Percentiles rank a stretch among this genome's conserved stretches.
Evolutionary conservation across 2,888 invertebrate species (phyloP).

Genomic region (Catocala sponsa): DNA sequence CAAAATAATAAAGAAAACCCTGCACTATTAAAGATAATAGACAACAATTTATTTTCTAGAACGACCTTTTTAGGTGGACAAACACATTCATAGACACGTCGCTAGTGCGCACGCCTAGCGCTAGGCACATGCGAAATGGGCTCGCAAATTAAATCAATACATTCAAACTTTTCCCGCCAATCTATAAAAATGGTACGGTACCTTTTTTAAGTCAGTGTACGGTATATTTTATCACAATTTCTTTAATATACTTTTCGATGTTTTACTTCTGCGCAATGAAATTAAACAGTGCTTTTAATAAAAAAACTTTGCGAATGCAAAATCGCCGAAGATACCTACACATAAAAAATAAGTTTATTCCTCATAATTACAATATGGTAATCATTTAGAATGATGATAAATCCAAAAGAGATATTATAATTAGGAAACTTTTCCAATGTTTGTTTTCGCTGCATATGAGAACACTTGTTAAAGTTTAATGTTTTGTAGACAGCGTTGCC

Average conservation of each 20-base stretch:
- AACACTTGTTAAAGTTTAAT: constrained; percentile 55
- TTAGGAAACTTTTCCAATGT: constrained; percentile 14
- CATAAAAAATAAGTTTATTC: too few species aligned
- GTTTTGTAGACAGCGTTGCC: constrained; percentile 73
- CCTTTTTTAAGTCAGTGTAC: too few species aligned
- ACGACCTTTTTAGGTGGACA: constrained; percentile 27
- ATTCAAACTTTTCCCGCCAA: constrained; percentile 54
- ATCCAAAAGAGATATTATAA: background rate
- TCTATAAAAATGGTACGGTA: constrained; percentile 1
- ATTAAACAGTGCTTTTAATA: too few species aligned
- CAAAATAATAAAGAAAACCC: background rate
- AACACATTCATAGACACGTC: constrained; percentile 30
- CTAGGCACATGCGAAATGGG: constrained; percentile 52
- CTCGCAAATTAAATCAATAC: constrained; percentile 53
- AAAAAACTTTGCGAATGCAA: too few species aligned
- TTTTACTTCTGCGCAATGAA: too few species aligned
- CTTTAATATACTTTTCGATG: too few species aligned
- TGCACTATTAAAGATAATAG: constrained; percentile 1
- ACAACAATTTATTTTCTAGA: constrained; percentile 24
- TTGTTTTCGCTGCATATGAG: constrained; percentile 32
- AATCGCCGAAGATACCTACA: too few species aligned
- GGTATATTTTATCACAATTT: too few species aligned
- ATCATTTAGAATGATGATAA: too few species aligned
- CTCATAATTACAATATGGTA: too few species aligned
- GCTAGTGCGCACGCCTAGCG: constrained; percentile 56